These are phyloP conservation scores for Cosmia trapezina DNA, from an alignment of 2,888 invertebrate species.

Conservation along the genomic window DNA sequence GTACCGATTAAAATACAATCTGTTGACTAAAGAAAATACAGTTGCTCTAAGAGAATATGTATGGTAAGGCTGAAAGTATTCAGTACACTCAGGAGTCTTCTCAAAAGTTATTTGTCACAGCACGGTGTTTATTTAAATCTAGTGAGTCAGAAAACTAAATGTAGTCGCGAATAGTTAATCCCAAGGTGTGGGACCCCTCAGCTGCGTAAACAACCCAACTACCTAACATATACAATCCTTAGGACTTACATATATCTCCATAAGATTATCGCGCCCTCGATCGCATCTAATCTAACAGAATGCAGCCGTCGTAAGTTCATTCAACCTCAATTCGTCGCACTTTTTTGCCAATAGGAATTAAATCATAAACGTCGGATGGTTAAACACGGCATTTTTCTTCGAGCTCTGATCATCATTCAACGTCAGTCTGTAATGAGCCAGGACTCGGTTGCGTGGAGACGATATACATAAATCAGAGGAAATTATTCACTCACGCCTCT, in stretches of 20 bases:
- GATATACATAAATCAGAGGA: conserved; percentile 81
- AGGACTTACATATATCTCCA: conserved; percentile 54
- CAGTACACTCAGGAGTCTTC: neutral
- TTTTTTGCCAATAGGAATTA: conserved; percentile 81
- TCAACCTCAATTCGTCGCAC: conserved; percentile 66
- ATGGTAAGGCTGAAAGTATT: too few relatives aligned
- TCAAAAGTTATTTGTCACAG: neutral
- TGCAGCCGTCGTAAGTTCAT: conserved; percentile 60
- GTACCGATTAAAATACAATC: neutral
- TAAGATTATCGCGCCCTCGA: conserved; percentile 48
- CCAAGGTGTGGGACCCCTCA: conserved; percentile 31
- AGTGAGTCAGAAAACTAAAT: conserved; percentile 21
- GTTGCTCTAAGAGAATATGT: neutral
- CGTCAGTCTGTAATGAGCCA: conserved; percentile 86
- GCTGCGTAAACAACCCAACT: conserved; percentile 46
- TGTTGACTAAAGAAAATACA: neutral
- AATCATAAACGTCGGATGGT: conserved; percentile 81
- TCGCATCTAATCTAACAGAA: conserved; percentile 46
- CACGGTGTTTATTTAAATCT: neutral
- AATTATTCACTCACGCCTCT: conserved; percentile 85
- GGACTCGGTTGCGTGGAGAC: conserved; percentile 76
- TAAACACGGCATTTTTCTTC: conserved; percentile 84
- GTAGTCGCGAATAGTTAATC: conserved; percentile 27
- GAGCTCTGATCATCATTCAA: conserved; percentile 84
- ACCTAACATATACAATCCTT: conserved; percentile 26